Evolutionary conservation across 2,113 vertebrate species (phyloP).

Genomic region (Bettongia penicillata): DNA sequence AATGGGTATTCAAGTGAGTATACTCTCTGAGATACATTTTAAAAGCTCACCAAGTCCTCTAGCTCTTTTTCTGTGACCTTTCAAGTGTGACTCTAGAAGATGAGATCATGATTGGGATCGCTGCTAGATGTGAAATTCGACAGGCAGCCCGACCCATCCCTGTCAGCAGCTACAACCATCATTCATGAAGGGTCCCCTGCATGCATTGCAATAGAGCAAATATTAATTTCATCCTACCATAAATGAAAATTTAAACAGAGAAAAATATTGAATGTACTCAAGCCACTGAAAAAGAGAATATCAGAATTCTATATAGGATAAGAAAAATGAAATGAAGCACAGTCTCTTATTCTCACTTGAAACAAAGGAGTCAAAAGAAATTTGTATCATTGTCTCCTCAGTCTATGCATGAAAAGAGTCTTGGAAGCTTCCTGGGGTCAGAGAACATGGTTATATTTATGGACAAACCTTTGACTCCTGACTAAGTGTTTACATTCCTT

Average conservation of each 20-base stretch:
- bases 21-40: background rate
- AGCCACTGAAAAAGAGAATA: constrained; percentile 17
- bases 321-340: constrained; percentile 15
- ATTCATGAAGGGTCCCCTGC: background rate
- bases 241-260: background rate
- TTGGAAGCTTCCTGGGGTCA: background rate
- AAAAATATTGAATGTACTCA: constrained; percentile 10
- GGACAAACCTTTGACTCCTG: background rate
- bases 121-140: background rate
- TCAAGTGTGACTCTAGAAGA: background rate
- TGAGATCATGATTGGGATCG: background rate
- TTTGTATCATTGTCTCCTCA: background rate
- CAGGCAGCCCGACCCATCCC: background rate
- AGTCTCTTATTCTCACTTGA: background rate
- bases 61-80: background rate
- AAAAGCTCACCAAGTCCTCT: constrained; percentile 8
- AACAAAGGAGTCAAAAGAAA: background rate
- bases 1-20: constrained; percentile 29
- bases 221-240: background rate
- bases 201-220: background rate
- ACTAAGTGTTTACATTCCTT: background rate
- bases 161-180: background rate
- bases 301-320: background rate
- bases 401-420: background rate
- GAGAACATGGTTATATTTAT: constrained; percentile 7